Percentiles rank a stretch among this genome's conserved stretches.
Evolutionary conservation across 1,140 invertebrate genomes (phyloP).

Genomic region (Brevipalpus yothersi): DNA sequence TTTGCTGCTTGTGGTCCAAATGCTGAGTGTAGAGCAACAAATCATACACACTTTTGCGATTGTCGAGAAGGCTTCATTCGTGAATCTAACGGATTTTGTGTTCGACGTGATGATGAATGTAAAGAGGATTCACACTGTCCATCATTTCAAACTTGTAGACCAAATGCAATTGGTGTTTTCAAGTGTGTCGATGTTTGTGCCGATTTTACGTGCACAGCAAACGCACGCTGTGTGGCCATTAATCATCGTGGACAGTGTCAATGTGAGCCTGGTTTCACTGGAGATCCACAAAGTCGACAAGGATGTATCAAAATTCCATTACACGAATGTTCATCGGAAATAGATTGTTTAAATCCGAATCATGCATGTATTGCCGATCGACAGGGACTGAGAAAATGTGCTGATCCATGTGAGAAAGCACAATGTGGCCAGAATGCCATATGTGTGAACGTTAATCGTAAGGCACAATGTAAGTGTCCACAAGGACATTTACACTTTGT

Average conservation of each 20-base stretch:
- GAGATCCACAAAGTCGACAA: slow-evolving; percentile 51
- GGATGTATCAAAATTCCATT: slow-evolving; percentile 35
- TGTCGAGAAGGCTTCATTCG: slow-evolving; percentile 21
- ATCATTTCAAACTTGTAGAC: slow-evolving; percentile 25
- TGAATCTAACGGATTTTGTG: slow-evolving; percentile 53
- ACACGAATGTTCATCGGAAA: slow-evolving; percentile 10
- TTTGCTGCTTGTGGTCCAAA: slow-evolving; percentile 30
- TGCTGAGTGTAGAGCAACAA: slow-evolving; percentile 50
- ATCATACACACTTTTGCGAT: slow-evolving; percentile 16
- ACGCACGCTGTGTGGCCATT: slow-evolving; percentile 53
- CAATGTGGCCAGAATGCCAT: slow-evolving; percentile 69
- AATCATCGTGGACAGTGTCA: slow-evolving; percentile 58
- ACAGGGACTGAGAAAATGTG: slow-evolving; percentile 7
- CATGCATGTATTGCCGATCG: slow-evolving; percentile 5
- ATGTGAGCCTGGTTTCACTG: slow-evolving; percentile 23
- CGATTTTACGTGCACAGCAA: slow-evolving; percentile 39
- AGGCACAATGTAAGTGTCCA: slow-evolving; percentile 54
- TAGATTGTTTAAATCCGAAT: slow-evolving; percentile 9
- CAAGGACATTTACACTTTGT: slow-evolving; percentile 41
- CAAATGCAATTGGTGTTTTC: slow-evolving; percentile 12
- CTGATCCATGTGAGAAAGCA: slow-evolving; percentile 47
- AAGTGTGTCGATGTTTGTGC: slow-evolving; percentile 10
- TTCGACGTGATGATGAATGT: slow-evolving; percentile 30
- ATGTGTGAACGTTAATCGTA: slow-evolving; percentile 52
- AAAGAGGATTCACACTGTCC: slow-evolving; percentile 39